Evolutionary conservation across 2,797 vertebrate species (phyloP), one percentile per base, ranked within the genome.

Genomic region (Sebastes minor): DNA sequence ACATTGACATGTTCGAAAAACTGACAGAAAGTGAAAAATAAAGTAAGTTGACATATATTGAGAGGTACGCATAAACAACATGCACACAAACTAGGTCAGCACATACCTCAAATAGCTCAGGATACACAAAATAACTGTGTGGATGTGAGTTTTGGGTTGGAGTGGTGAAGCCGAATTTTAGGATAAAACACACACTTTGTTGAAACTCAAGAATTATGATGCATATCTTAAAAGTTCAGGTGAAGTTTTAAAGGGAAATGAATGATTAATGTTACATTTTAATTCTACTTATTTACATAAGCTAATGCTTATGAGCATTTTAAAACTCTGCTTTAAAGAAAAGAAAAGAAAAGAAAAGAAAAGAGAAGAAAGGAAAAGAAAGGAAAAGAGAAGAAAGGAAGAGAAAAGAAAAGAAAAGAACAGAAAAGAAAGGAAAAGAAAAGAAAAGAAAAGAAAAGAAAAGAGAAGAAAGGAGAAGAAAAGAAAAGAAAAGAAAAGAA

Each of bases 61-160:
- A 74, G 69, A 73, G 22, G 11, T 64, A 55, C 33, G 27, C 22
- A 70, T 56, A 68, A 77, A 75, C 14, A 76, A 65, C 13, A n/a
- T 33, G 38, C 23, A 33, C 1, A 1, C 10, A 84, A 89, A 42
- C 71, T 81, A 74, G 80, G 80, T 81, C 80, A 74, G 38, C 30
- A 53, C 52, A 57, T 14, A 71, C 28, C 38, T 71, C 30, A 63
- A 83, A 79, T 52, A 81, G 27, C 64, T 66, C 33, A 76, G 38
- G 18, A 28, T 42, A 30, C 13, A 35, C 61, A 79, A 22, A 70
- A 74, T 14, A 42, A 46, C 22, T 38, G 8, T 32, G 13, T 56
- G 33, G 14, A 6, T 16, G 46, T 20, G 10, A 28, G 33, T 4
- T 38, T 10, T 69, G 22, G n/a, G 22, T 30, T 28, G 46, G 27